A percentile compares a stretch with the other conserved stretches of the same genome.
phyloP scores from a whole-genome alignment of 2,113 vertebrate species.

The Cinclus cinclus region DNA sequence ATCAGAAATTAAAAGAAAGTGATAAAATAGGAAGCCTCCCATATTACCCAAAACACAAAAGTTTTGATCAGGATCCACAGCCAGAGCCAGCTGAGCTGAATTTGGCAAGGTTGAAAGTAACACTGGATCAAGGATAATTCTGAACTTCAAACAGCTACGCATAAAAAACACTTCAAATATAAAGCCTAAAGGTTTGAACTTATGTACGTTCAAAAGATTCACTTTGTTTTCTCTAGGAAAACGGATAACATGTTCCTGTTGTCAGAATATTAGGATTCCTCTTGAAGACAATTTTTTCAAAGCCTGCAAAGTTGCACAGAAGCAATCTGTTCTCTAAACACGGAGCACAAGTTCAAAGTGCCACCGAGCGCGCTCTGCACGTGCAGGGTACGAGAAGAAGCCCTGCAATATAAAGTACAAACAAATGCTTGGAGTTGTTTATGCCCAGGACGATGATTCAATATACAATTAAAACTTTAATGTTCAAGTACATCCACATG shows the following conservation, averaged over 20 bases:
- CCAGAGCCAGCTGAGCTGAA: neutral
- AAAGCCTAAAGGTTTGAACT: neutral
- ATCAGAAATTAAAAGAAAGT: neutral
- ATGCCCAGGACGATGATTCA: neutral
- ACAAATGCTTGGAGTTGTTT: neutral
- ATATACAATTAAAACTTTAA: neutral
- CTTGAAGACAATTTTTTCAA: neutral
- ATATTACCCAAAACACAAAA: neutral
- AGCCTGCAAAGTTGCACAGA: constrained; percentile 20
- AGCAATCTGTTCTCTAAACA: constrained; percentile 12
- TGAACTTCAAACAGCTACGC: neutral
- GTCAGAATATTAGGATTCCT: neutral
- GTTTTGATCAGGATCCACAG: neutral
- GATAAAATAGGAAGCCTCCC: neutral
- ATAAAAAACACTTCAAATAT: neutral
- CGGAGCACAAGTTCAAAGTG: neutral
- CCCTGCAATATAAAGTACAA: neutral
- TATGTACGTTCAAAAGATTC: neutral
- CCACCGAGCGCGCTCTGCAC: fast-evolving
- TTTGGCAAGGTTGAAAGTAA: neutral
- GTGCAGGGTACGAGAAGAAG: neutral
- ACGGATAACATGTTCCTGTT: neutral
- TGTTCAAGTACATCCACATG: neutral
- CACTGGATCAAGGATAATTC: neutral
- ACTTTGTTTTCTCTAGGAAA: neutral